These are phyloP conservation scores for Mastigias papua DNA, from an alignment of 30 jellyfish, hydroid and myxozoan species.

Conservation along the genomic window DNA sequence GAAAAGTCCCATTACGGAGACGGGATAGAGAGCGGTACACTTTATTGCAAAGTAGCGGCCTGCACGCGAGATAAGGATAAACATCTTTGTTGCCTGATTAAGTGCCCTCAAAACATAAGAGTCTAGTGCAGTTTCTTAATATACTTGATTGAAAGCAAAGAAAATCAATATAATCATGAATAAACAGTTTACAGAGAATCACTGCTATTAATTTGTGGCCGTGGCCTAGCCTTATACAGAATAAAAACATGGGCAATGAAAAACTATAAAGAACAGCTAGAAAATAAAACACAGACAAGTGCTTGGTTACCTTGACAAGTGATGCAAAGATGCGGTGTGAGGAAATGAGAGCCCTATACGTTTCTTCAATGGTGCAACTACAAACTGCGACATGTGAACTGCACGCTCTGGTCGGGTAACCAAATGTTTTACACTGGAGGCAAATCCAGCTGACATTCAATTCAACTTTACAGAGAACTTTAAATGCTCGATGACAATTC, in stretches of 20 bases:
- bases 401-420: neutral
- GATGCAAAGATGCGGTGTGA: neutral
- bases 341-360: neutral
- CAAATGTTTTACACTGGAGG: neutral
- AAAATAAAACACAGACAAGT: too few relatives aligned
- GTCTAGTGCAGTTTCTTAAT: neutral
- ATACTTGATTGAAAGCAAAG: neutral
- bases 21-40: neutral
- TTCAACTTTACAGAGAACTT: constrained; percentile 7
- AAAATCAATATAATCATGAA: too few relatives aligned
- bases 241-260: too few relatives aligned
- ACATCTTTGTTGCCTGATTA: neutral
- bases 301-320: neutral
- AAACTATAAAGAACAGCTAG: too few relatives aligned
- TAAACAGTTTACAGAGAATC: too few relatives aligned
- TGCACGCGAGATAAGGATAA: neutral
- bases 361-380: neutral
- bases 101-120: neutral
- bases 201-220: too few relatives aligned
- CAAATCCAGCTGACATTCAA: neutral
- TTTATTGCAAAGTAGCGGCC: neutral
- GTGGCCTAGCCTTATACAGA: too few relatives aligned
- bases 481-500: constrained; percentile 3
- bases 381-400: neutral
- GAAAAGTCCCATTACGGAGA: neutral